These are phyloP conservation scores for Pogonocichla stellata DNA, from an alignment of 2,113 vertebrate species.

Conservation along the genomic window DNA sequence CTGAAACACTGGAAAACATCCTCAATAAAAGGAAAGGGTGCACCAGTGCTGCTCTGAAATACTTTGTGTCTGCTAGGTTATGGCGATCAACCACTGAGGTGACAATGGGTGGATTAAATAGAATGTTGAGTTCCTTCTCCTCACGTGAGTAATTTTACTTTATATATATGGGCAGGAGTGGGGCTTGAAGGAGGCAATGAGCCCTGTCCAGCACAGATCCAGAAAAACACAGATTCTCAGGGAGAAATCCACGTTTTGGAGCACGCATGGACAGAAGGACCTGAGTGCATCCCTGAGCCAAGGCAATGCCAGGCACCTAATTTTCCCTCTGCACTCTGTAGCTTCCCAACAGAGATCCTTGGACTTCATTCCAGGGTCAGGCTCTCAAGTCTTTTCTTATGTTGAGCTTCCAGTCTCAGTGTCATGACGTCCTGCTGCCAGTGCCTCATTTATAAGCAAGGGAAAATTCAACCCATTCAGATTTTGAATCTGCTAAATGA, in stretches of 20 bases:
- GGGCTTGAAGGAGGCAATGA: background rate
- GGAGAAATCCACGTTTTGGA: background rate
- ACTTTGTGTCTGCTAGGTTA: background rate
- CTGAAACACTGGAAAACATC: background rate
- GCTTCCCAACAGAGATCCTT: background rate
- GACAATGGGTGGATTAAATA: background rate
- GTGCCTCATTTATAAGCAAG: background rate
- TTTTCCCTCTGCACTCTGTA: background rate
- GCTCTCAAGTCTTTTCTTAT: background rate
- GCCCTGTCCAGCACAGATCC: background rate
- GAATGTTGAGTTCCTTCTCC: background rate
- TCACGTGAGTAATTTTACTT: background rate
- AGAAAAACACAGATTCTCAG: background rate
- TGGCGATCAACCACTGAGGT: background rate
- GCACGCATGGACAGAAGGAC: accelerated
- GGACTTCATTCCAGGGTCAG: background rate
- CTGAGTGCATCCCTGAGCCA: background rate
- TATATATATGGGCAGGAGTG: background rate
- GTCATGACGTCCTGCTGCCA: background rate
- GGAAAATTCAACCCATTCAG: background rate
- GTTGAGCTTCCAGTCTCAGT: background rate
- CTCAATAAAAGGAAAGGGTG: background rate
- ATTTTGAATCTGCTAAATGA: constrained; percentile 35
- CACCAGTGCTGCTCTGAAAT: background rate
- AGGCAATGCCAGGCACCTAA: background rate